These are phyloP conservation scores for Plagiodera versicolora DNA, from an alignment of 2,888 invertebrate species.

Conservation along the genomic window DNA sequence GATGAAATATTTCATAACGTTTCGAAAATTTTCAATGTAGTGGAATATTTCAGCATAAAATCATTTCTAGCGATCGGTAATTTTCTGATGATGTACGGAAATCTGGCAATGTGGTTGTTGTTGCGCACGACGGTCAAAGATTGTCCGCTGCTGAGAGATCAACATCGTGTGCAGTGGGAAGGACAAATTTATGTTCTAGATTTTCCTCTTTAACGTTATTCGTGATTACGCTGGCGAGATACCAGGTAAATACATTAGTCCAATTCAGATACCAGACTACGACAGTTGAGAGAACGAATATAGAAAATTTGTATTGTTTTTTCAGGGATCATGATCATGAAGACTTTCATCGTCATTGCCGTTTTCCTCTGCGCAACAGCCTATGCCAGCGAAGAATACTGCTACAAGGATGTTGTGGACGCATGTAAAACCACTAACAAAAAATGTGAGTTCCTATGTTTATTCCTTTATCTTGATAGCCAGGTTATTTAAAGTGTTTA, in stretches of 20 bases:
- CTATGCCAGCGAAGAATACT: constrained; percentile 57
- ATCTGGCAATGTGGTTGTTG: neutral
- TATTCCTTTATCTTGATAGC: neutral
- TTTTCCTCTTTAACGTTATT: constrained; percentile 39
- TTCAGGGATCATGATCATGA: constrained; percentile 66
- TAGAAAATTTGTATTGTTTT: constrained; percentile 32
- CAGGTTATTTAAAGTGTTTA: too few species aligned
- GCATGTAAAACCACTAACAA: constrained; percentile 55
- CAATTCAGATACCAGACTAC: neutral
- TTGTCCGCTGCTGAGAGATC: too few species aligned
- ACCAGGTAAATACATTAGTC: constrained; percentile 47
- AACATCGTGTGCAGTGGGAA: constrained; percentile 9
- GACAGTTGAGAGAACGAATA: constrained; percentile 13
- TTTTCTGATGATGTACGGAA: too few species aligned
- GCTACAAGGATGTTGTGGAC: constrained; percentile 64
- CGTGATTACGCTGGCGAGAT: constrained; percentile 57
- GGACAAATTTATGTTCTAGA: constrained; percentile 13
- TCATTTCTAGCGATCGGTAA: too few species aligned
- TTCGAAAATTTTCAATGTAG: too few species aligned
- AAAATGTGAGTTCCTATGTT: constrained; percentile 43
- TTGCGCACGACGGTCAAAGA: constrained; percentile 32
- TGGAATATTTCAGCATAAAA: too few species aligned
- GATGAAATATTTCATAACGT: too few species aligned
- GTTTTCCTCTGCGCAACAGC: constrained; percentile 51
- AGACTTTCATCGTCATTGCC: constrained; percentile 57